Conservation (phyloP, 2,888 invertebrate genomes). For the Aquatica leii region DNA sequence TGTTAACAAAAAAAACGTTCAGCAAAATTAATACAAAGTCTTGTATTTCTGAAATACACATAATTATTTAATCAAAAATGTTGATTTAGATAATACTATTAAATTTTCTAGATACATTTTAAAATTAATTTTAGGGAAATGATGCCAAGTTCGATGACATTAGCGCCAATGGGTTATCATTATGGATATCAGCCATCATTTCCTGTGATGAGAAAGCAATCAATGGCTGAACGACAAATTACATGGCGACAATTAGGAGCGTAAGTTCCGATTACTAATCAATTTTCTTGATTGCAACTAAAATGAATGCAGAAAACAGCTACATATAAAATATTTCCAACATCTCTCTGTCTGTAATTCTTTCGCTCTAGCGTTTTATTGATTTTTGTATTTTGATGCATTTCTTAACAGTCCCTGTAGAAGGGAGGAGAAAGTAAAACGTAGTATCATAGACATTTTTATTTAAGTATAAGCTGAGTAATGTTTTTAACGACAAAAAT, state of each 20-base stretch:
- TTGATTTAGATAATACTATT: no score
- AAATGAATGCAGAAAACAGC: neutral
- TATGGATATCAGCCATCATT: slow-evolving; percentile 63
- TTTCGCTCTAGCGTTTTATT: slow-evolving; percentile 5
- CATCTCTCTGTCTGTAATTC: no score
- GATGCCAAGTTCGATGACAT: slow-evolving; percentile 64
- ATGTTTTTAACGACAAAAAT: no score
- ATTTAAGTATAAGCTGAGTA: slow-evolving; percentile 20
- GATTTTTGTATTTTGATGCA: neutral
- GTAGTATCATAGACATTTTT: slow-evolving; percentile 21
- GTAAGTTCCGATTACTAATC: slow-evolving; percentile 63
- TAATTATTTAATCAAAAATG: no score
- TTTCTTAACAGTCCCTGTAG: slow-evolving; percentile 2
- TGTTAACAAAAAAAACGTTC: no score
- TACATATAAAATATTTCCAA: no score
- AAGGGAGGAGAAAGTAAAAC: slow-evolving; percentile 20
- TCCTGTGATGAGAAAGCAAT: slow-evolving; percentile 67
- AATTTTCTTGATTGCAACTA: slow-evolving; percentile 18
- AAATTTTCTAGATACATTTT: no score
- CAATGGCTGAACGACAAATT: slow-evolving; percentile 65
- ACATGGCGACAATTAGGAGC: slow-evolving; percentile 73
- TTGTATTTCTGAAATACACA: no score
- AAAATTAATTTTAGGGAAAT: slow-evolving; percentile 46
- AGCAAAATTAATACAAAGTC: no score
- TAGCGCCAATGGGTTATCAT: slow-evolving; percentile 67